phyloP scores from a whole-genome alignment of 2,797 vertebrate species.

The Ciconia nigra region DNA sequence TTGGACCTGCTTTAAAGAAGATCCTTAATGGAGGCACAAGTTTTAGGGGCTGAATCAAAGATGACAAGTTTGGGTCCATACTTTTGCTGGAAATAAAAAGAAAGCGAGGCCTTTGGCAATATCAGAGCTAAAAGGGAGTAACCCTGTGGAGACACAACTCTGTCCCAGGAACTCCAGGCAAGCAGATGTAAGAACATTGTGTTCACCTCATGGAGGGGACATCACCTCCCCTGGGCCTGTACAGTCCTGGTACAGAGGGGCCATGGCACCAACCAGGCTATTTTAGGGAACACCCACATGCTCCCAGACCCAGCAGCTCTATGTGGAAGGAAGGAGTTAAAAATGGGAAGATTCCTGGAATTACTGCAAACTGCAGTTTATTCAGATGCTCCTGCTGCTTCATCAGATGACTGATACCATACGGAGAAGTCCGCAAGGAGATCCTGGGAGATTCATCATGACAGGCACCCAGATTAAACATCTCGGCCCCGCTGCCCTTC shows the following conservation, averaged over 20 bases:
- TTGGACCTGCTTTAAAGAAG: not conserved
- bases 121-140: not conserved
- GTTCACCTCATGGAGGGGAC: fast-evolving
- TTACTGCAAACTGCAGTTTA: not conserved
- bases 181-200: fast-evolving
- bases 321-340: not conserved
- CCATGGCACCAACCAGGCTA: not conserved
- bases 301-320: not conserved
- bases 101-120: not conserved
- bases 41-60: not conserved
- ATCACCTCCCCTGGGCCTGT: fast-evolving
- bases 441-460: not conserved
- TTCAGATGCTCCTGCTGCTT: not conserved
- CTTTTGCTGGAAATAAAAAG: not conserved
- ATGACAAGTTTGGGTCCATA: not conserved
- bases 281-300: not conserved
- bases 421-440: not conserved
- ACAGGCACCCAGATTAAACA: not conserved
- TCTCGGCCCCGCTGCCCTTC: not conserved
- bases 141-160: fast-evolving
- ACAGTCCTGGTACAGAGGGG: not conserved
- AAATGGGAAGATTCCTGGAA: not conserved
- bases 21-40: not conserved
- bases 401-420: not conserved
- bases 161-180: not conserved